Evolutionary conservation across 2,797 vertebrate species (phyloP).

Genomic region (Girardinus metallicus): DNA sequence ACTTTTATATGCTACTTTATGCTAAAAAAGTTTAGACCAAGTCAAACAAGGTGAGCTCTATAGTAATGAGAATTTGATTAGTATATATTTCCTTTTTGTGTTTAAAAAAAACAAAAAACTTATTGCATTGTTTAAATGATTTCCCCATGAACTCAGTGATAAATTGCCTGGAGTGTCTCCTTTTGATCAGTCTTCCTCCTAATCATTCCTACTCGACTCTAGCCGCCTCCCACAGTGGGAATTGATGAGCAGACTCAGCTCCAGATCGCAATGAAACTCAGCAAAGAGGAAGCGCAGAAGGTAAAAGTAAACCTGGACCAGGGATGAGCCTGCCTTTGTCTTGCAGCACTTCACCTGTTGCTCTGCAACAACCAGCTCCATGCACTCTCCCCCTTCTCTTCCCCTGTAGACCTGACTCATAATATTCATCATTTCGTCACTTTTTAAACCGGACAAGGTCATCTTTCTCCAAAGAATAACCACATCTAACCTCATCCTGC

Average conservation of each 20-base stretch:
- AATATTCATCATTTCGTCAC: slow-evolving; percentile 12
- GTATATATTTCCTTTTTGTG: slow-evolving; percentile 6
- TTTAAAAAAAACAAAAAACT: background rate
- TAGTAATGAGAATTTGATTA: slow-evolving; percentile 27
- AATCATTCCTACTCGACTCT: slow-evolving; percentile 57
- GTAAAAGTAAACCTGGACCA: slow-evolving; percentile 63
- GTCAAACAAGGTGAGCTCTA: slow-evolving; percentile 13
- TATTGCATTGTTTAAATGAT: background rate
- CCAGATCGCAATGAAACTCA: slow-evolving; percentile 88
- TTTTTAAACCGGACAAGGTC: slow-evolving; percentile 37
- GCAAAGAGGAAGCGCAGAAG: slow-evolving; percentile 82
- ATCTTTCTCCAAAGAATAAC: slow-evolving; percentile 49
- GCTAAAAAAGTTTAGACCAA: background rate
- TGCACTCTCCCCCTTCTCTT: slow-evolving; percentile 43
- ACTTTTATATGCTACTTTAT: slow-evolving; percentile 14
- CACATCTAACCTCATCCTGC: slow-evolving; percentile 34
- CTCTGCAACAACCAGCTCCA: slow-evolving; percentile 48
- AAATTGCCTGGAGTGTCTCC: slow-evolving; percentile 14
- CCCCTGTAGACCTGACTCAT: slow-evolving; percentile 17
- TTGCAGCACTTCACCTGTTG: slow-evolving; percentile 28
- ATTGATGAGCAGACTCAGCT: slow-evolving; percentile 94
- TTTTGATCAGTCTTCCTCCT: slow-evolving; percentile 46
- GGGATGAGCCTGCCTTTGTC: slow-evolving; percentile 33
- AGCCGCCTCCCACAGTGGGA: slow-evolving; percentile 77
- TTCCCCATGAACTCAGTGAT: slow-evolving; percentile 12